Conservation (phyloP, 2,888 invertebrate species). For the Scaptomyza polygonia region DNA sequence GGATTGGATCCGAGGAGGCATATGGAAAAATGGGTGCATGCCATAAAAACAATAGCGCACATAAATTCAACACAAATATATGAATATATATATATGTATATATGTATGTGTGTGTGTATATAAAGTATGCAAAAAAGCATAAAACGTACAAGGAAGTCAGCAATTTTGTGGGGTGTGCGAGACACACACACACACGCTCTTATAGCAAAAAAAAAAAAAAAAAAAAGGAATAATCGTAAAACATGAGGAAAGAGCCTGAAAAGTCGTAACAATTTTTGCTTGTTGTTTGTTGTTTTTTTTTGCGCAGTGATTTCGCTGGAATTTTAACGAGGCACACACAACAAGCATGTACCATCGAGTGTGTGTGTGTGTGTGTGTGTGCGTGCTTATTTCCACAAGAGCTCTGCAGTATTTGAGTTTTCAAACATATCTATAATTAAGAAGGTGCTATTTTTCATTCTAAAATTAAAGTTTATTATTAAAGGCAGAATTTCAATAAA, state of each 20-base stretch:
- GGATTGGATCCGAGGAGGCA: constrained; percentile 38
- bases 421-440: constrained; percentile 12
- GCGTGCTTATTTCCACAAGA: constrained; percentile 5
- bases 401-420: constrained; percentile 4
- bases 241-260: constrained; percentile 71
- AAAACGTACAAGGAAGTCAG: constrained; percentile 62
- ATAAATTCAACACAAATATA: constrained; percentile 80
- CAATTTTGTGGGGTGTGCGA: constrained; percentile 32
- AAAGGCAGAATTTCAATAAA: not conserved
- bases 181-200: constrained; percentile 18
- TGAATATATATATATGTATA: constrained; percentile 32
- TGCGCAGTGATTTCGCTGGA: constrained; percentile 72
- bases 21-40: constrained; percentile 80
- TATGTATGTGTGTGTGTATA: constrained; percentile 22
- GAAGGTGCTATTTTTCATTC: not conserved
- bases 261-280: constrained; percentile 62
- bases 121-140: constrained; percentile 77
- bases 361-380: constrained; percentile 14
- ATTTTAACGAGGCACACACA: constrained; percentile 73
- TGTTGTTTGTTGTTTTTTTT: constrained; percentile 35
- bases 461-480: not conserved
- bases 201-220: not conserved
- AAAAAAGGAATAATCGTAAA: constrained; percentile 64
- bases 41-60: constrained; percentile 82
- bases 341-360: constrained; percentile 28